Conservation (phyloP, 2,113 vertebrate species). For the Scalopus aquaticus region DNA sequence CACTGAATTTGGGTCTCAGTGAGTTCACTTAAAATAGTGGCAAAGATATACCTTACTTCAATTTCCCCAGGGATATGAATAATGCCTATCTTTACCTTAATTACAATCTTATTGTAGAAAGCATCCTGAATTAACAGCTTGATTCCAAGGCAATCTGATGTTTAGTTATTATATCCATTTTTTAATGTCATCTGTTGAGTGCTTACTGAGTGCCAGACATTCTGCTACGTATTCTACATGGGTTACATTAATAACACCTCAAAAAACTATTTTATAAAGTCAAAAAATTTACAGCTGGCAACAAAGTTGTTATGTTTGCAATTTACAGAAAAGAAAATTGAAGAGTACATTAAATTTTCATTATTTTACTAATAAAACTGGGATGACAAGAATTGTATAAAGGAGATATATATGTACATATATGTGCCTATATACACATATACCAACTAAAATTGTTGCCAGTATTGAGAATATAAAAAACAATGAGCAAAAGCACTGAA, state of each 20-base stretch:
- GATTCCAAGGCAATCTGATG: constrained; percentile 49
- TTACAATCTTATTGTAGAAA: background rate
- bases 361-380: constrained; percentile 37
- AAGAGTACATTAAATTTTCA: constrained; percentile 22
- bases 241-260: background rate
- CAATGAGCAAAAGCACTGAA: background rate
- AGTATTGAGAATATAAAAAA: constrained; percentile 21
- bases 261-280: constrained; percentile 30
- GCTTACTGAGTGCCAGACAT: background rate
- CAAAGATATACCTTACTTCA: constrained; percentile 14
- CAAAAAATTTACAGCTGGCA: background rate
- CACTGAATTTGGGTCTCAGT: background rate
- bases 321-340: constrained; percentile 35
- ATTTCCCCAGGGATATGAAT: constrained; percentile 1
- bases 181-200: constrained; percentile 28
- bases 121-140: constrained; percentile 27
- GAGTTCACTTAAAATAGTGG: constrained; percentile 35
- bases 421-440: too few species aligned
- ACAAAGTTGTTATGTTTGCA: background rate
- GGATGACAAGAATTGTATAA: background rate
- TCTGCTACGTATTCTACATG: background rate
- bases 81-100: constrained; percentile 46
- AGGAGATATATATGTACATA: background rate
- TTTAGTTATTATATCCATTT: background rate
- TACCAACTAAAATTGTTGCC: constrained; percentile 14